A percentile compares a stretch with the other conserved stretches of the same genome.
Evolutionary conservation across 2,888 invertebrate species (phyloP).

Genomic region (Agriopis marginaria): DNA sequence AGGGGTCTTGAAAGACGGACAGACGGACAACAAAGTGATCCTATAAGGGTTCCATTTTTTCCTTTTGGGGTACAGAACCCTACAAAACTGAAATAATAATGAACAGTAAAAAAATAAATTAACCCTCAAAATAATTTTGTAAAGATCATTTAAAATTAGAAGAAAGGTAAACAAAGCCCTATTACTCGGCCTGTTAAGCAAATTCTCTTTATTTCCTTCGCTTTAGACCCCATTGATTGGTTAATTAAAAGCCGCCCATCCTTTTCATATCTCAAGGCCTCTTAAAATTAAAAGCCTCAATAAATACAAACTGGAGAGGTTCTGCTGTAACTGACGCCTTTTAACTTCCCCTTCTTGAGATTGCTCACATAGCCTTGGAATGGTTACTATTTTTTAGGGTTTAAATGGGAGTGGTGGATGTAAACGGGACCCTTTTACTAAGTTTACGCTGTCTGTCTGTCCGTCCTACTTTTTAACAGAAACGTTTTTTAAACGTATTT

Average conservation of each 20-base stretch:
- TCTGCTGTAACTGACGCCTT: conserved; percentile 2
- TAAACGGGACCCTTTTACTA: too few species aligned
- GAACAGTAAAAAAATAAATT: background rate
- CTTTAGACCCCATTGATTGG: conserved; percentile 27
- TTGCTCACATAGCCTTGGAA: background rate
- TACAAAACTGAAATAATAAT: background rate
- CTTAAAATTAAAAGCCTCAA: conserved; percentile 18
- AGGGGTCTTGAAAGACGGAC: too few species aligned
- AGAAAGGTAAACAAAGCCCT: conserved; percentile 20
- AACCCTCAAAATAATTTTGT: background rate
- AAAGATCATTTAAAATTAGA: conserved; percentile 9
- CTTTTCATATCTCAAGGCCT: conserved; percentile 22
- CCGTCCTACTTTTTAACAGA: too few species aligned
- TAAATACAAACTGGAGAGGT: conserved; percentile 10
- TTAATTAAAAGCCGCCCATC: conserved; percentile 28
- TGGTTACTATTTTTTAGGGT: background rate
- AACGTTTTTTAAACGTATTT: too few species aligned
- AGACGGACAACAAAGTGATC: too few species aligned
- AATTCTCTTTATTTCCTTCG: conserved; percentile 15
- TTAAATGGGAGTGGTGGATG: too few species aligned
- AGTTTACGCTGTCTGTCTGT: too few species aligned
- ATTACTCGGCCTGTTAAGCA: conserved; percentile 9
- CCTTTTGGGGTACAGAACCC: too few species aligned
- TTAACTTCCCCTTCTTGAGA: background rate
- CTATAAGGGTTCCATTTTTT: too few species aligned